Conservation (phyloP, 1,140 invertebrate genomes). For the Meloidogyne chitwoodi region DNA sequence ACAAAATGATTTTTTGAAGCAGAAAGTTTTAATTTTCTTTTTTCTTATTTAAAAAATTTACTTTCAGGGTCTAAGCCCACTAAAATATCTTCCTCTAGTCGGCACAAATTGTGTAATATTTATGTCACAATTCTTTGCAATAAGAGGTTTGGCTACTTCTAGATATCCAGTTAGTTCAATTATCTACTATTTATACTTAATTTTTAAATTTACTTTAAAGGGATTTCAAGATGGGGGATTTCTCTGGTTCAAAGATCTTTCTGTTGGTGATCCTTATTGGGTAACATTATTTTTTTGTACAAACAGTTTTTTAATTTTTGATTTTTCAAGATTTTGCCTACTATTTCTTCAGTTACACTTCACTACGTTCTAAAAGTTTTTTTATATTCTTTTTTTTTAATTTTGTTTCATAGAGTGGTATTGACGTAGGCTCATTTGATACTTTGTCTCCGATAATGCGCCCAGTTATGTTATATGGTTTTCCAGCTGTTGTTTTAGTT, state of each 20-base stretch:
- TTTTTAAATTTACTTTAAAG: background rate
- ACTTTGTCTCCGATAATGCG: constrained; percentile 43
- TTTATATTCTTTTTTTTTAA: background rate
- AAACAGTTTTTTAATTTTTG: constrained; percentile 67
- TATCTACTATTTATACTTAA: background rate
- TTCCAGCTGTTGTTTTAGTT: constrained; percentile 78
- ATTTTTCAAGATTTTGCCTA: background rate
- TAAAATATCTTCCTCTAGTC: constrained; percentile 47
- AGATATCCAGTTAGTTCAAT: constrained; percentile 34
- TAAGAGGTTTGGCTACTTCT: constrained; percentile 42
- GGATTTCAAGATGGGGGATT: constrained; percentile 72
- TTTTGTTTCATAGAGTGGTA: constrained; percentile 28
- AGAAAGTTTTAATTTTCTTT: constrained; percentile 2
- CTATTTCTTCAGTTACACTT: background rate
- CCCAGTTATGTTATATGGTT: constrained; percentile 45
- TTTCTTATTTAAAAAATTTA: background rate
- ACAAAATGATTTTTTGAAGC: constrained; percentile 48
- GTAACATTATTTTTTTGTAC: constrained; percentile 75
- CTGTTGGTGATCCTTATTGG: constrained; percentile 81
- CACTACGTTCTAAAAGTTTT: background rate
- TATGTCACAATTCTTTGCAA: constrained; percentile 58
- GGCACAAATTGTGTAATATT: constrained; percentile 51
- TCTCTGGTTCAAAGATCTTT: constrained; percentile 87
- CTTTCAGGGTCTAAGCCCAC: constrained; percentile 43
- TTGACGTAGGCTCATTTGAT: constrained; percentile 40